phyloP scores from a whole-genome alignment of 2,797 vertebrate species.

The Amblyopsis hoosieri region DNA sequence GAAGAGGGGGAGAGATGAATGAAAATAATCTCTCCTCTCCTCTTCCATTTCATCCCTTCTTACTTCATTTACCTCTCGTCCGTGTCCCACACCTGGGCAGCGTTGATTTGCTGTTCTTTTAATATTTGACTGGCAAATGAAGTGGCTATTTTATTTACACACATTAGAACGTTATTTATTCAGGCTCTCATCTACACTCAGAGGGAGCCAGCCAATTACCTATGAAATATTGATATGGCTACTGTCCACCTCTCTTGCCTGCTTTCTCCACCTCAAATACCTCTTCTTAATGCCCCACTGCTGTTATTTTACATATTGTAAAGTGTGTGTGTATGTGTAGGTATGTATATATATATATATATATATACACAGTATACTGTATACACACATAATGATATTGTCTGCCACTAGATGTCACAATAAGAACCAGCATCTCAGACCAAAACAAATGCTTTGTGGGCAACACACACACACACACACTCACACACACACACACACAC shows the following conservation, averaged over 20 bases:
- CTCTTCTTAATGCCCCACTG: not conserved
- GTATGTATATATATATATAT: no score
- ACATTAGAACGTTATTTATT: slow-evolving; percentile 59
- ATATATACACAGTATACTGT: no score
- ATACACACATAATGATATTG: no score
- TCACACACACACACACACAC: no score
- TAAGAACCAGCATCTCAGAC: no score
- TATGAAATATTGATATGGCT: slow-evolving; percentile 66
- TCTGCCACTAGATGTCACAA: no score
- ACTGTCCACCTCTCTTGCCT: slow-evolving; percentile 34
- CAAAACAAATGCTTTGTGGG: no score
- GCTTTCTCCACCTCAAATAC: slow-evolving; percentile 9
- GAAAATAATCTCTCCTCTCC: not conserved
- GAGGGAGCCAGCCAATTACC: slow-evolving; percentile 56
- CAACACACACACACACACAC: no score
- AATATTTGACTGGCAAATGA: slow-evolving; percentile 41
- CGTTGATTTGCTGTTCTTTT: slow-evolving; percentile 58
- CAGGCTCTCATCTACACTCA: slow-evolving; percentile 40
- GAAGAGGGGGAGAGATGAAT: no score
- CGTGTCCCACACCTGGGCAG: slow-evolving; percentile 6
- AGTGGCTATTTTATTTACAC: slow-evolving; percentile 64
- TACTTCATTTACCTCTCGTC: not conserved
- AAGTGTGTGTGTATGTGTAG: no score
- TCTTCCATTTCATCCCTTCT: slow-evolving; percentile 8
- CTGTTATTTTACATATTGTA: not conserved